These are phyloP conservation scores for Brachionus paranguensis DNA, from an alignment of 1,140 invertebrate species.

Conservation along the genomic window DNA sequence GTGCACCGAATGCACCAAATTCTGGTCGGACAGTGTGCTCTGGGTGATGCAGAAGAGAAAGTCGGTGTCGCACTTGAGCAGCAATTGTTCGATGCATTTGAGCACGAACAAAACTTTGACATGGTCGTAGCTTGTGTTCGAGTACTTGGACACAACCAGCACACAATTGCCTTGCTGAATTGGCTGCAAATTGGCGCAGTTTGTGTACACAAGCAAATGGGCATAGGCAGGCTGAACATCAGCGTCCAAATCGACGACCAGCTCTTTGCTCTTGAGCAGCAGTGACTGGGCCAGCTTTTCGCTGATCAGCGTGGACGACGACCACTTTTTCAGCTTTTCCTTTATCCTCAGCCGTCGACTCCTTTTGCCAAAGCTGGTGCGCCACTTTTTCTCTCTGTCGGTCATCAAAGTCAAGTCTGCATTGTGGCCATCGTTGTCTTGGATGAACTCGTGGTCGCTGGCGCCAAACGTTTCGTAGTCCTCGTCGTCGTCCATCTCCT, in stretches of 20 bases:
- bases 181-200: constrained; percentile 27
- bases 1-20: background rate
- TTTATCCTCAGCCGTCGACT: background rate
- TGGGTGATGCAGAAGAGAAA: background rate
- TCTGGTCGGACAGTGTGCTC: background rate
- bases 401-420: background rate
- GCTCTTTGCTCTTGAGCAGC: background rate
- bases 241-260: background rate
- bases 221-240: background rate
- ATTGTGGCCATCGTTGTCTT: background rate
- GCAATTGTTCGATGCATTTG: background rate
- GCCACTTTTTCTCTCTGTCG: background rate
- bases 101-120: background rate
- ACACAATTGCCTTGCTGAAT: background rate
- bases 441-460: background rate
- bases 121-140: background rate
- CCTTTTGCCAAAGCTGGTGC: background rate
- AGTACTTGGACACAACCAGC: background rate
- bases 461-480: background rate
- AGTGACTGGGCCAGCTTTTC: background rate
- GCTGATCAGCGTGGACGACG: background rate
- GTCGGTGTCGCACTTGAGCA: background rate
- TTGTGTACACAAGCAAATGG: background rate
- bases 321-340: background rate
- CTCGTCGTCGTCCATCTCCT: constrained; percentile 40